Percentiles rank a stretch among this genome's conserved stretches.
These are phyloP conservation scores for Aeoliscus strigatus DNA, from an alignment of 2,797 vertebrate genomes.

Conservation along the genomic window DNA sequence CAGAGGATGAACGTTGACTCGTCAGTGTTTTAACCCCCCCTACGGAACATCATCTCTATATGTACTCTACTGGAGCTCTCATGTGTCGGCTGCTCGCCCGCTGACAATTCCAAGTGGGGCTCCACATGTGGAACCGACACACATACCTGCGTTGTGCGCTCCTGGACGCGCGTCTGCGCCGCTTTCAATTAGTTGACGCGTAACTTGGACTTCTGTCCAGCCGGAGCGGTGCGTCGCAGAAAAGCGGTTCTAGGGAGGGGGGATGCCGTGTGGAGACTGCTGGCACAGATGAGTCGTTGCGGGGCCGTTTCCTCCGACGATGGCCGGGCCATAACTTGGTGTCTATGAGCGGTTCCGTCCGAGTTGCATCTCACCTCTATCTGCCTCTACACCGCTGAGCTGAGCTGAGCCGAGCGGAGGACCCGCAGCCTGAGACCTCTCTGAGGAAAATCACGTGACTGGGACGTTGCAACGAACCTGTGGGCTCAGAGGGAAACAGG, in stretches of 20 bases:
- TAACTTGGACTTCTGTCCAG: slow-evolving; percentile 28
- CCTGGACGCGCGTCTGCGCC: too few relatives aligned
- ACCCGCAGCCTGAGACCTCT: slow-evolving; percentile 33
- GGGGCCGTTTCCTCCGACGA: slow-evolving; percentile 28
- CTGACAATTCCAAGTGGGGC: too few relatives aligned
- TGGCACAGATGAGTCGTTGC: slow-evolving; percentile 21
- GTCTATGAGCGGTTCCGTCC: slow-evolving; percentile 23
- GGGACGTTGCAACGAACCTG: slow-evolving; percentile 39
- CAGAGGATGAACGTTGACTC: too few relatives aligned
- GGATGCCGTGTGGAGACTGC: slow-evolving; percentile 15
- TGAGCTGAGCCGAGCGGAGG: slow-evolving; percentile 24
- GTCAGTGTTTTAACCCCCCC: too few relatives aligned
- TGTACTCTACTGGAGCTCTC: too few relatives aligned
- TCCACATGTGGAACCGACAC: too few relatives aligned
- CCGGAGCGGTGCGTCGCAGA: slow-evolving; percentile 32
- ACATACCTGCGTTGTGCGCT: too few relatives aligned
- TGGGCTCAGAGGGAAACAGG: slow-evolving; percentile 5
- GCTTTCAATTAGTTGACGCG: slow-evolving; percentile 30
- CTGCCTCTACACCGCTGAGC: slow-evolving; percentile 44
- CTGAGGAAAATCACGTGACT: slow-evolving; percentile 64
- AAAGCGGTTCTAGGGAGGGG: slow-evolving; percentile 17
- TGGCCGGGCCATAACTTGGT: slow-evolving; percentile 60
- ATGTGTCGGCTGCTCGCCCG: too few relatives aligned
- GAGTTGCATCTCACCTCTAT: slow-evolving; percentile 41
- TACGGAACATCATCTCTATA: too few relatives aligned